Percentiles rank a stretch among this genome's conserved stretches.
Conservation (phyloP, 2,888 invertebrate genomes). For the Cosmia pyralina region DNA sequence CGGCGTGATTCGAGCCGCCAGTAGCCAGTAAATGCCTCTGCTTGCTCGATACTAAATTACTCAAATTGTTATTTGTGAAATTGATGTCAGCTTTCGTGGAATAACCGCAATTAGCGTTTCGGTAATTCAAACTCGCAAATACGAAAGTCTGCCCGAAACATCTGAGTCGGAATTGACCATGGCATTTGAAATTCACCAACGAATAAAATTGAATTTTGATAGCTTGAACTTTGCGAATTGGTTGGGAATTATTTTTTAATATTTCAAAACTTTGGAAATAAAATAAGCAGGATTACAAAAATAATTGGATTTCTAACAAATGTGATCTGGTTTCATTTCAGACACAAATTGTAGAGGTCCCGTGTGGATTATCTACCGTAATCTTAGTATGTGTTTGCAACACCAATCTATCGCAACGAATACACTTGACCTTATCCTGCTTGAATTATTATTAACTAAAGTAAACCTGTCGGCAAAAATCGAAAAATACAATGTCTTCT, state of each 20-base stretch:
- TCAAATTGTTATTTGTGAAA: constrained; percentile 77
- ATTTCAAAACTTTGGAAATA: constrained; percentile 22
- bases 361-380: constrained; percentile 21
- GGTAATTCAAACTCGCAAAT: constrained; percentile 72
- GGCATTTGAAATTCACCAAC: constrained; percentile 45
- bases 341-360: constrained; percentile 35
- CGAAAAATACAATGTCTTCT: constrained; percentile 31
- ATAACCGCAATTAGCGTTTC: constrained; percentile 72
- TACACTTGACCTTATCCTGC: constrained; percentile 28
- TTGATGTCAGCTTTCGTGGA: constrained; percentile 73
- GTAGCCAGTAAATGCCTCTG: constrained; percentile 52
- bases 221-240: constrained; percentile 43
- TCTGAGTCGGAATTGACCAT: constrained; percentile 53
- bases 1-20: constrained; percentile 52
- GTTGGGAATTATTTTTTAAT: constrained; percentile 23
- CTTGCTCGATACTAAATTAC: constrained; percentile 71
- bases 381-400: constrained; percentile 40
- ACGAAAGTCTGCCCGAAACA: constrained; percentile 59
- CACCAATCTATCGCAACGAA: constrained; percentile 26
- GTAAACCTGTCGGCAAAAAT: constrained; percentile 8
- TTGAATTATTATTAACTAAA: constrained; percentile 22
- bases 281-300: constrained; percentile 13
- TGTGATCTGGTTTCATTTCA: constrained; percentile 23
- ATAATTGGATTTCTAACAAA: constrained; percentile 40
- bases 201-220: constrained; percentile 45